Evolutionary conservation across 1,140 invertebrate genomes (phyloP).

Genomic region (Eufriesea mexicana): DNA sequence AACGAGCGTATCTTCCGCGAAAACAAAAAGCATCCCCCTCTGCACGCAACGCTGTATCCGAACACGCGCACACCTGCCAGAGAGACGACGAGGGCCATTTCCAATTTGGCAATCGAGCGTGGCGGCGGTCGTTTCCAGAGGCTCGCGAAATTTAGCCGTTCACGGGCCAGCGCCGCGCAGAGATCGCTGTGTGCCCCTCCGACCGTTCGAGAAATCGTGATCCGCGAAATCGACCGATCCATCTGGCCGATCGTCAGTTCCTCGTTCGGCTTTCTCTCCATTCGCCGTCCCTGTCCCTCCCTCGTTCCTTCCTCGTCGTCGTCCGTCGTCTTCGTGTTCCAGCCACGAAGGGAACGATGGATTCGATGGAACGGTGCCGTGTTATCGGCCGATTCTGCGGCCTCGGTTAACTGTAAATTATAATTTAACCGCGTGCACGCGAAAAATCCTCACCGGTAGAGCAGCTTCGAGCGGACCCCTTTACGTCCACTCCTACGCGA

Average conservation of each 20-base stretch:
- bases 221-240: constrained; percentile 46
- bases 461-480: background rate
- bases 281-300: constrained; percentile 26
- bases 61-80: no score
- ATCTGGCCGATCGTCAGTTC: constrained; percentile 26
- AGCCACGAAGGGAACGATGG: constrained; percentile 9
- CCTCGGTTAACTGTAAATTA: constrained; percentile 67
- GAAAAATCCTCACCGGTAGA: background rate
- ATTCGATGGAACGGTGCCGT: background rate
- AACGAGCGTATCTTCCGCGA: constrained; percentile 38
- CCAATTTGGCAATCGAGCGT: constrained; percentile 14
- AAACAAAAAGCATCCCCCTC: constrained; percentile 16
- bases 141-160: background rate
- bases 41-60: no score
- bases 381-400: constrained; percentile 8
- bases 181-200: background rate
- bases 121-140: background rate
- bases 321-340: background rate
- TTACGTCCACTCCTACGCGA: constrained; percentile 36
- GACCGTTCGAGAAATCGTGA: constrained; percentile 42
- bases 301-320: background rate
- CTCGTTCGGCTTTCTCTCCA: constrained; percentile 59
- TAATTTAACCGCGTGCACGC: constrained; percentile 51
- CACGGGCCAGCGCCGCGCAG: constrained; percentile 23
- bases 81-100: background rate